These are phyloP conservation scores for Dynastes maya DNA, from an alignment of 2,888 invertebrate species.

Conservation along the genomic window DNA sequence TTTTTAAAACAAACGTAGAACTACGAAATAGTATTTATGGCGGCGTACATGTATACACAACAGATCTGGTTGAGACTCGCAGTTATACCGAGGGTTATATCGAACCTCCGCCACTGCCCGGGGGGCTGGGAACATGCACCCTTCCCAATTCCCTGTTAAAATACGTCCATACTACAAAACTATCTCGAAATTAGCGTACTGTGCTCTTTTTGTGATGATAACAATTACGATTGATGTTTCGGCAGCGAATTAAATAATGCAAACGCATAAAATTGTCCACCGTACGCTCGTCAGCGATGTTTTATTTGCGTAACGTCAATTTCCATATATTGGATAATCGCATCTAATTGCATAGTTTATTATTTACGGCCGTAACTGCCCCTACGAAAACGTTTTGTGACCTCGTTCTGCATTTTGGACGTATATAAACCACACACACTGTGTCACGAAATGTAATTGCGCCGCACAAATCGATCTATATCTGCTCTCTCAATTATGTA, in stretches of 20 bases:
- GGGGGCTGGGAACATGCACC: no score
- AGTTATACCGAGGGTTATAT: no score
- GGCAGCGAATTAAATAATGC: constrained; percentile 10
- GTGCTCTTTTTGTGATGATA: background rate
- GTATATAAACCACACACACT: background rate
- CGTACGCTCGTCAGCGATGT: constrained; percentile 2
- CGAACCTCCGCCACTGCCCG: no score
- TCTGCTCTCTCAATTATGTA: constrained; percentile 35
- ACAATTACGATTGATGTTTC: background rate
- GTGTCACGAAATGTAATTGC: constrained; percentile 25
- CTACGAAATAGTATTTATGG: no score
- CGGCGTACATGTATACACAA: no score
- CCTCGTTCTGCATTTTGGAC: constrained; percentile 37
- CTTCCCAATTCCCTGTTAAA: no score
- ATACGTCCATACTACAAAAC: no score
- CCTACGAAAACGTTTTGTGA: constrained; percentile 30
- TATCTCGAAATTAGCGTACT: no score
- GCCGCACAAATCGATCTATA: constrained; percentile 21
- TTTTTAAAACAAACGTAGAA: no score
- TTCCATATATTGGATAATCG: constrained; percentile 37
- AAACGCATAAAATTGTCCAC: constrained; percentile 9
- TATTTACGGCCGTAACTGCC: constrained; percentile 22
- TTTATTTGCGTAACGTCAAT: constrained; percentile 30
- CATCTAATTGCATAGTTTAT: constrained; percentile 46
- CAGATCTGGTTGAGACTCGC: no score